Evolutionary conservation across 2,797 vertebrate species (phyloP), one percentile per base, ranked within the genome.

Genomic region (Propithecus perrieri): DNA sequence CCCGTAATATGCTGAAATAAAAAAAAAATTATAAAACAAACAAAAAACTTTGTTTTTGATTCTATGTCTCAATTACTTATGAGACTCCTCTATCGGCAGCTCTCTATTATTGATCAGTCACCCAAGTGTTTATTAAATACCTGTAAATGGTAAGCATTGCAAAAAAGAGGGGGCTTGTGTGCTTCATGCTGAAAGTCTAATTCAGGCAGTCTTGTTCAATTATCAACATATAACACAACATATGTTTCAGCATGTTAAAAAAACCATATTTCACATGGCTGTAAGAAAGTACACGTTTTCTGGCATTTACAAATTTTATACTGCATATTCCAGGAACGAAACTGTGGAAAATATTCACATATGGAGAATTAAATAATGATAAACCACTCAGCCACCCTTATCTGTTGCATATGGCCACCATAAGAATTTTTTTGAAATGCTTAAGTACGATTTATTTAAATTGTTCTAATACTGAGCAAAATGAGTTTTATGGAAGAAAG

Each of bases 321-420:
- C n/a, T 85, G 83, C 9, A 57, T 76, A 83, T 85, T 89, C 14
- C 53, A 67, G 26, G 38, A 89, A 75, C 53, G 92, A 95, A 95
- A 72, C 24, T 72, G n/a, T 75, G 59, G 78, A 59, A 95, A 97
- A 90, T 89, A 94, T 85, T 85, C 43, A 95, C 33, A 87, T 80
- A 72, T 50, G 50, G 79, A 71, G 30, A 95, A 92, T 95, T 78
- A 85, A 85, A 85, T 59, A 86, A 61, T 48, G 72, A 85, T 71
- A 81, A 85, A 81, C 35, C 14, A 57, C 26, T 50, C 5, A 72
- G 8, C 72, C 35, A 90, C 33, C 12, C 5, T 38, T 76, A 83
- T 85, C 83, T 97, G 33, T 41, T 95, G n/a, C 30, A n/a, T 48
- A 81, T 65, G 24, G 48, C 8, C 35, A 67, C 43, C 48, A 14